Evolutionary conservation across 1,140 invertebrate genomes (phyloP), one percentile per base, ranked within the genome.

Genomic region (Galleria mellonella): DNA sequence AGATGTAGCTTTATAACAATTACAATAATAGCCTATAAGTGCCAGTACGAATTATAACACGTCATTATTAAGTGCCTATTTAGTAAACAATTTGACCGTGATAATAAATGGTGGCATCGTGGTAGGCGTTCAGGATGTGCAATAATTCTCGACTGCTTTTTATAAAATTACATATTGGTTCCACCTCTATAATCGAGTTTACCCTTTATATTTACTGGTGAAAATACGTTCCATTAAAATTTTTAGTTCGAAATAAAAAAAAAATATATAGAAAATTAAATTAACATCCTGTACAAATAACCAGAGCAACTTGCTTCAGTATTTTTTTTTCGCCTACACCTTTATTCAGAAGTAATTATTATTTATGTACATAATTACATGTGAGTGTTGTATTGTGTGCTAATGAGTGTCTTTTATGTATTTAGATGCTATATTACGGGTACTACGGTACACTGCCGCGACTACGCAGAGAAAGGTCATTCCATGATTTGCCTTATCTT

Each of bases 381-480:
- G 14, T 43, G 8, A 33, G 42, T 44, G 27, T 44, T 23, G 12
- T 40, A 43, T 12, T 47, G 28, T 51, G 15, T 59, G 47, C 54
- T 59, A 51, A 59, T 43, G 15, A 33, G 29, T 54, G 42, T 81
- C 71, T 72, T 81, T 73, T 83, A 59, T 69, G 67, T 83, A 37
- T n/a, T 17, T 37, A 89, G 89, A 87, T 91, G 88, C 88, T 90
- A 75, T 90, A 89, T 86, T 89, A 88, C 72, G 88, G 88, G 87
- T 90, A 90, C 82, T 90, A 89, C 83, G 90, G 89, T 51, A 91
- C 88, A 11, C 89, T 91, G 62, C 91, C 91, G 52, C 89, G 92
- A 66, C 88, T 93, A 55, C 87, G 91, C 55, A 89, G 92, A 47
- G 92, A 93, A 83, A 85, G 91, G 66, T 92, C 92, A 53, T 92